These are phyloP conservation scores for Struthio camelus DNA, from an alignment of 2,113 vertebrate species.

Conservation along the genomic window DNA sequence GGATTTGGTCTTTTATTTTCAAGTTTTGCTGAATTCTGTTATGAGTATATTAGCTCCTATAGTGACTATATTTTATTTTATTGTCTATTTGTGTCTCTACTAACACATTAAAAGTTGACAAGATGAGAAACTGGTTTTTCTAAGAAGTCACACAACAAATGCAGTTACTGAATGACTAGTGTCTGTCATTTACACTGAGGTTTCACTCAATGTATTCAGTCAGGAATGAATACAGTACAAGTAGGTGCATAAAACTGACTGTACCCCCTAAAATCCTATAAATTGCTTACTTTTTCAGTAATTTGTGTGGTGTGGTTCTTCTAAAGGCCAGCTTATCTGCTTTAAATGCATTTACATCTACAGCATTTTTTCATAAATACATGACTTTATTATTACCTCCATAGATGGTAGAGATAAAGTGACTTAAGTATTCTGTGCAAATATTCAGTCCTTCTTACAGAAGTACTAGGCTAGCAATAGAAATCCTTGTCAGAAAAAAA, in stretches of 20 bases:
- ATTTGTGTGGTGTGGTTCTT: not conserved
- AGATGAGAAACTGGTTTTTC: not conserved
- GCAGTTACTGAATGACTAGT: not conserved
- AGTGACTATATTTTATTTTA: not conserved
- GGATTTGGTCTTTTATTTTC: not conserved
- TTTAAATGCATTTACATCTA: not conserved
- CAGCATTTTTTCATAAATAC: not conserved
- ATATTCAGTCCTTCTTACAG: not conserved
- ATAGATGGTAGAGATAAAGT: not conserved
- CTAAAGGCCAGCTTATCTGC: not conserved
- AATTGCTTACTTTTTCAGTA: not conserved
- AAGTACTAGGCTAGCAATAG: not conserved
- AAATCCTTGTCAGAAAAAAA: not conserved
- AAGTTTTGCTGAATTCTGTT: not conserved
- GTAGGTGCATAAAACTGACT: not conserved
- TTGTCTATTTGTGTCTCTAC: not conserved
- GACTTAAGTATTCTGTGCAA: not conserved
- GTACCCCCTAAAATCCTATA: not conserved
- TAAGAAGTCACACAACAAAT: not conserved
- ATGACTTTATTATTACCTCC: not conserved
- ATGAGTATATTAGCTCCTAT: not conserved
- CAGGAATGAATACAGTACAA: not conserved
- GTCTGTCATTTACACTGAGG: not conserved
- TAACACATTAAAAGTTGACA: not conserved
- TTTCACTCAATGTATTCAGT: not conserved